Evolutionary conservation across 2,888 invertebrate species (phyloP).

Genomic region (Allygus modestus): DNA sequence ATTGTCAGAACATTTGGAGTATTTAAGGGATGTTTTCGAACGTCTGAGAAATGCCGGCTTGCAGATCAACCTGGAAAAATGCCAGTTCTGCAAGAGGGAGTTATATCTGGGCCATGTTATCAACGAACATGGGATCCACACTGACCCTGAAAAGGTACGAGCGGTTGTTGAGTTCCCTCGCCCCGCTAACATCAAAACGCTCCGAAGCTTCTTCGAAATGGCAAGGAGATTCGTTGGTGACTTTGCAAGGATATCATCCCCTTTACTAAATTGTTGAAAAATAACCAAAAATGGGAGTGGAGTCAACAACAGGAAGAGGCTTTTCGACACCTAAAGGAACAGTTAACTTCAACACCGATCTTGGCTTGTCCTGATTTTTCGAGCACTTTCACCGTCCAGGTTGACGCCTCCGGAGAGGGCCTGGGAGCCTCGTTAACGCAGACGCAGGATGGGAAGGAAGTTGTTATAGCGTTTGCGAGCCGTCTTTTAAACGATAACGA

Average conservation of each 20-base stretch:
- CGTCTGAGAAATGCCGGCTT: constrained; percentile 66
- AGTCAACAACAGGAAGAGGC: constrained; percentile 16
- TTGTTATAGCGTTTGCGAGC: constrained; percentile 69
- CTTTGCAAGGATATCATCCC: constrained; percentile 8
- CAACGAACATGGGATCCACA: constrained; percentile 67
- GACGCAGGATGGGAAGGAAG: constrained; percentile 64
- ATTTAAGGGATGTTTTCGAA: constrained; percentile 65
- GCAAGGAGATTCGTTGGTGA: constrained; percentile 12
- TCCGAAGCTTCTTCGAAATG: constrained; percentile 26
- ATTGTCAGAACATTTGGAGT: constrained; percentile 67
- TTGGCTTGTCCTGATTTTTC: constrained; percentile 66
- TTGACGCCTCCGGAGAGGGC: constrained; percentile 65
- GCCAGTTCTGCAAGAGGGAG: constrained; percentile 67
- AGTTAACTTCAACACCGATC: constrained; percentile 61
- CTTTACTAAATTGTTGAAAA: constrained; percentile 22
- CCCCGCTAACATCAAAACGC: no score
- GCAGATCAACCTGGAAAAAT: constrained; percentile 69
- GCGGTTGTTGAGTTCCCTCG: constrained; percentile 30
- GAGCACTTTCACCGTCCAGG: constrained; percentile 61
- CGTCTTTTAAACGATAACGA: constrained; percentile 65
- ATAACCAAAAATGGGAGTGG: no score
- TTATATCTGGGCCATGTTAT: constrained; percentile 71
- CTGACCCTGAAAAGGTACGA: constrained; percentile 22
- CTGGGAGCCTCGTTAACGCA: constrained; percentile 67
- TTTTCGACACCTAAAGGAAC: background rate